These are phyloP conservation scores for Polydrusus cervinus DNA, from an alignment of 2,888 invertebrate species.

Conservation along the genomic window DNA sequence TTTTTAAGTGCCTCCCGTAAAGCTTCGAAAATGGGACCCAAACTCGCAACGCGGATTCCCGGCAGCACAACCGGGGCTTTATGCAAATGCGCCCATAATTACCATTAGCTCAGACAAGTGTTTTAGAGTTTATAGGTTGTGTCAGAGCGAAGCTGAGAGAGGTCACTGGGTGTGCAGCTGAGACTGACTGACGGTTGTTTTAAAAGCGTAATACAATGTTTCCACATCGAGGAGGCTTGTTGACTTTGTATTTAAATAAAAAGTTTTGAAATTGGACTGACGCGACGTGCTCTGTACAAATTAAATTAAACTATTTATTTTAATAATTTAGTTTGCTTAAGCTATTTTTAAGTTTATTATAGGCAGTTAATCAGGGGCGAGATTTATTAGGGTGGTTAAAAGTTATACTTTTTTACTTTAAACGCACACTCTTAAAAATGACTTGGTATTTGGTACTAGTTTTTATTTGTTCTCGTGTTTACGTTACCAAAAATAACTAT, in stretches of 20 bases:
- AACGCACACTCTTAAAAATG: too few species aligned
- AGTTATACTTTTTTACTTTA: too few species aligned
- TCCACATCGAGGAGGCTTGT: neutral
- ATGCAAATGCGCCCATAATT: slow-evolving; percentile 47
- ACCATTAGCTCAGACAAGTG: slow-evolving; percentile 50
- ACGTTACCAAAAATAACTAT: too few species aligned
- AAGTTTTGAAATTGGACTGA: slow-evolving; percentile 1
- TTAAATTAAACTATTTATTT: too few species aligned
- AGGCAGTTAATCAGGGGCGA: too few species aligned
- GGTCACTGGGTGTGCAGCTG: slow-evolving; percentile 27
- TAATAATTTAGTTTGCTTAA: too few species aligned
- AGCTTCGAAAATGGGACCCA: neutral
- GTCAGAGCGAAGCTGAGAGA: slow-evolving; percentile 24
- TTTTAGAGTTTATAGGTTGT: slow-evolving; percentile 45
- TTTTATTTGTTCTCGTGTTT: too few species aligned
- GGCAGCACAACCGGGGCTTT: slow-evolving; percentile 25
- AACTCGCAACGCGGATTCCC: slow-evolving; percentile 1
- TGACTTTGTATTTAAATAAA: slow-evolving; percentile 17
- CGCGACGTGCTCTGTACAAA: neutral
- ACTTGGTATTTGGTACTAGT: too few species aligned
- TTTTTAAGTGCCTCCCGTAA: neutral
- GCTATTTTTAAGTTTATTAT: too few species aligned
- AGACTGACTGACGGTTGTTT: slow-evolving; percentile 12
- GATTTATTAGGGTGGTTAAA: too few species aligned
- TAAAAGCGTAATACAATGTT: slow-evolving; percentile 16